Conservation (phyloP, 2,888 invertebrate genomes). For the Sarcophaga carnaria region DNA sequence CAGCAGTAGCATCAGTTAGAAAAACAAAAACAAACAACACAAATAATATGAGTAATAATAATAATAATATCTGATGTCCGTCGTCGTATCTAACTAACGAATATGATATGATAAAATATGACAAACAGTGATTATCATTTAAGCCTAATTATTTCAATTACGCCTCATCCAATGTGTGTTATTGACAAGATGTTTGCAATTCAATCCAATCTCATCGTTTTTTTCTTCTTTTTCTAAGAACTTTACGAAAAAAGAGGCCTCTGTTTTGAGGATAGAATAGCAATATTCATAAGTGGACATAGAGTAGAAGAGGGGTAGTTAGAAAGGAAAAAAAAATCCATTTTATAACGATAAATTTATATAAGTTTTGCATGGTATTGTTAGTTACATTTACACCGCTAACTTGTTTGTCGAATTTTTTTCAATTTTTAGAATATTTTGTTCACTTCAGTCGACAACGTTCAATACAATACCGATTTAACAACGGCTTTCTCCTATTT, state of each 20-base stretch:
- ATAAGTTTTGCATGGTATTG: no score
- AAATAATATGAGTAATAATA: conserved; percentile 21
- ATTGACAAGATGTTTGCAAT: conserved; percentile 49
- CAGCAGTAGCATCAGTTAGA: not conserved
- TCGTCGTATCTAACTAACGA: not conserved
- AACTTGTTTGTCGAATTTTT: no score
- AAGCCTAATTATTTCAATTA: conserved; percentile 74
- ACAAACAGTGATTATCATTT: conserved; percentile 73
- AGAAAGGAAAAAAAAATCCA: no score
- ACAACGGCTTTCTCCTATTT: no score
- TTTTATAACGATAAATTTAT: no score
- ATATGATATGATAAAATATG: conserved; percentile 59
- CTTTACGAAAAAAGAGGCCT: not conserved
- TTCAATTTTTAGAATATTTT: no score
- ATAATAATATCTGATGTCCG: not conserved
- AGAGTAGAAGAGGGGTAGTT: not conserved
- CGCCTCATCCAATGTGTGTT: conserved; percentile 19
- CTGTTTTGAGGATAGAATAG: not conserved
- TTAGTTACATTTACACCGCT: no score
- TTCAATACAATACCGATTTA: no score
- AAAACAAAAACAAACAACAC: not conserved
- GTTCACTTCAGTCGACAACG: no score
- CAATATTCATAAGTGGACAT: not conserved
- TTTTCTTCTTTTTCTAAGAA: not conserved
- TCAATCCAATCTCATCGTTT: not conserved